Percentiles rank a stretch among this genome's conserved stretches.
These are phyloP conservation scores for Calosoma granatense DNA, from an alignment of 1,140 invertebrate genomes.

Conservation along the genomic window DNA sequence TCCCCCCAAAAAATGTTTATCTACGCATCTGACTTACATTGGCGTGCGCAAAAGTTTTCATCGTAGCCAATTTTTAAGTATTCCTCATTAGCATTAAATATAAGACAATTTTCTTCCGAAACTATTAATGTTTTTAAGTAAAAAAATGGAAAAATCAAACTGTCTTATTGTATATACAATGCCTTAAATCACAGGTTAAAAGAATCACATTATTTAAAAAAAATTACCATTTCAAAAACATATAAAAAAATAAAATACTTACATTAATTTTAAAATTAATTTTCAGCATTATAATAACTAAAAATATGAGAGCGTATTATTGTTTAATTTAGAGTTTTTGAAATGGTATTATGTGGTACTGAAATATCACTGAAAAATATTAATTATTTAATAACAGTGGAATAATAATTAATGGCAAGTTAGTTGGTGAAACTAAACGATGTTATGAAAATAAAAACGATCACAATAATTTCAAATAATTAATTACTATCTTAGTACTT, in stretches of 20 bases:
- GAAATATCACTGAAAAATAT: background rate
- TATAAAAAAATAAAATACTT: background rate
- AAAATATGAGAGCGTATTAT: background rate
- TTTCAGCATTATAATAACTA: background rate
- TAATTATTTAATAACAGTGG: background rate
- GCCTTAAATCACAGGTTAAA: conserved; percentile 6
- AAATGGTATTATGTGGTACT: background rate
- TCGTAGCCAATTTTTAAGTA: too few relatives aligned
- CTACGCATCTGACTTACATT: too few relatives aligned
- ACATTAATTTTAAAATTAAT: background rate
- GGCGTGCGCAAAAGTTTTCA: too few relatives aligned
- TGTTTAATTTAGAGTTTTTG: background rate
- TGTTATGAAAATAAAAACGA: too few relatives aligned
- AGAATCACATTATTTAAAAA: background rate
- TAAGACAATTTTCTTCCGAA: too few relatives aligned
- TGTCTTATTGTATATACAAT: background rate
- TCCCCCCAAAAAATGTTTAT: too few relatives aligned
- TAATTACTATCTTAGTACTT: too few relatives aligned
- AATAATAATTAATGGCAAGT: background rate
- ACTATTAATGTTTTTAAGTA: background rate
- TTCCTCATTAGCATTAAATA: too few relatives aligned
- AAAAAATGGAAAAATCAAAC: too few relatives aligned
- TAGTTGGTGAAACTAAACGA: too few relatives aligned
- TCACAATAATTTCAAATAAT: background rate
- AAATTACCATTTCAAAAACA: background rate